Evolutionary conservation across 2,113 vertebrate genomes (phyloP).

Genomic region (Leiothrix lutea): DNA sequence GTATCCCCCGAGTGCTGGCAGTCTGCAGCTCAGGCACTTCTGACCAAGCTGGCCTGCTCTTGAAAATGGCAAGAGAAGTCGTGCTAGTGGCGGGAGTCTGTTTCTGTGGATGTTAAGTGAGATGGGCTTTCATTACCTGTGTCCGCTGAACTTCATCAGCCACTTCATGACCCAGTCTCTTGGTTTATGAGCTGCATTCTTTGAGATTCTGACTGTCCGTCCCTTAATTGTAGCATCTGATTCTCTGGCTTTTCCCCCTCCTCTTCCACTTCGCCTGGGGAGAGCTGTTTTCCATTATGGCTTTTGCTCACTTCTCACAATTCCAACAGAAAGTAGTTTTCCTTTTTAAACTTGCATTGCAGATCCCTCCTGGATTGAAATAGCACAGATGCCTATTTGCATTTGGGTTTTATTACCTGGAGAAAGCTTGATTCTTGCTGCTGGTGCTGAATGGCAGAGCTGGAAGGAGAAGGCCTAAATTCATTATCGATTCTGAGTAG

Average conservation of each 20-base stretch:
- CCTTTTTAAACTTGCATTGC: neutral
- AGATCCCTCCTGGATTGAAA: neutral
- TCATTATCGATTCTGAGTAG: neutral
- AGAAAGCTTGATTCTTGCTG: neutral
- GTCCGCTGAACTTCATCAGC: neutral
- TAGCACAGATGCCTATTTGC: neutral
- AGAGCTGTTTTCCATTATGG: neutral
- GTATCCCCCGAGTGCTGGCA: too few species aligned
- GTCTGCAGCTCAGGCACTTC: neutral
- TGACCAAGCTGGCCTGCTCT: neutral
- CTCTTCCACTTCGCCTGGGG: neutral
- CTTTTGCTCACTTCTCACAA: neutral
- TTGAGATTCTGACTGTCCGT: neutral
- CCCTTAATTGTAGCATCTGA: neutral
- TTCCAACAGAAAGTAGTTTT: neutral
- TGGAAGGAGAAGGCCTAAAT: neutral
- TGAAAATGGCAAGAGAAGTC: neutral
- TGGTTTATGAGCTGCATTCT: neutral
- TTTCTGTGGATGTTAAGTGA: neutral
- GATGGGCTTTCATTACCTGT: neutral
- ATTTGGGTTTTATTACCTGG: neutral
- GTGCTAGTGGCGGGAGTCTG: neutral
- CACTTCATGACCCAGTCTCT: neutral
- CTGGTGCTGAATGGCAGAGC: neutral
- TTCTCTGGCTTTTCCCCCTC: neutral